phyloP scores from a whole-genome alignment of 2,113 vertebrate genomes.

The Bothrops jararaca region DNA sequence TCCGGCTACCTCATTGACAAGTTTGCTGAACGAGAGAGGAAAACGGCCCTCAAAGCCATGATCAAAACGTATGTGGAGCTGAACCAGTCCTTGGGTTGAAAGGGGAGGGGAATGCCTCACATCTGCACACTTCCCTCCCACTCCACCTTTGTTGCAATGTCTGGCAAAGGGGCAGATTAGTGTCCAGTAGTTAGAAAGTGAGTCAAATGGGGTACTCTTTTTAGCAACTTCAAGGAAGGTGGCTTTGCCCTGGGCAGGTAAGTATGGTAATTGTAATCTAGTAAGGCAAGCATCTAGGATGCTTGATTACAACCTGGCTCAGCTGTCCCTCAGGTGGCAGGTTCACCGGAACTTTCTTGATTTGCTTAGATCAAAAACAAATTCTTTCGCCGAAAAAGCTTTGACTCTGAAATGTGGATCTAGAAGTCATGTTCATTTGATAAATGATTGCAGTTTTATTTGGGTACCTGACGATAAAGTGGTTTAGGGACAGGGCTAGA shows the following conservation, averaged over 20 bases:
- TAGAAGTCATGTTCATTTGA: neutral
- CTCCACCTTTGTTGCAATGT: neutral
- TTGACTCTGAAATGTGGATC: neutral
- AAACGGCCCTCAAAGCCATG: conserved; percentile 83
- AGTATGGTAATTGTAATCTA: neutral
- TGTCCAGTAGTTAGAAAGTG: neutral
- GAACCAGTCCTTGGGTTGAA: neutral
- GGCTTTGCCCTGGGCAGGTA: neutral
- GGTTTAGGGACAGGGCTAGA: neutral
- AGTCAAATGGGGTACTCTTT: neutral
- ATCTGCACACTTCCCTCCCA: neutral
- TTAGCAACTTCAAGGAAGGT: neutral
- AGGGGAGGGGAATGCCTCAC: neutral
- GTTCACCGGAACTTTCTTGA: neutral
- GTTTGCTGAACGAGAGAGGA: conserved; percentile 89
- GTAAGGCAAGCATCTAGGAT: neutral
- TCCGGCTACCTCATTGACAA: conserved; percentile 91
- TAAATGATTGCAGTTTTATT: neutral
- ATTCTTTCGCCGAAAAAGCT: neutral
- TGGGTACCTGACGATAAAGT: neutral
- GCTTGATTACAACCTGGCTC: neutral
- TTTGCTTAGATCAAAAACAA: neutral
- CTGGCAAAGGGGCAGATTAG: neutral
- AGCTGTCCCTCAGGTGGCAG: neutral
- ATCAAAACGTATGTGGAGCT: conserved; percentile 85